Evolutionary conservation across 2,113 vertebrate genomes (phyloP).

Genomic region (Hipposideros armiger): DNA sequence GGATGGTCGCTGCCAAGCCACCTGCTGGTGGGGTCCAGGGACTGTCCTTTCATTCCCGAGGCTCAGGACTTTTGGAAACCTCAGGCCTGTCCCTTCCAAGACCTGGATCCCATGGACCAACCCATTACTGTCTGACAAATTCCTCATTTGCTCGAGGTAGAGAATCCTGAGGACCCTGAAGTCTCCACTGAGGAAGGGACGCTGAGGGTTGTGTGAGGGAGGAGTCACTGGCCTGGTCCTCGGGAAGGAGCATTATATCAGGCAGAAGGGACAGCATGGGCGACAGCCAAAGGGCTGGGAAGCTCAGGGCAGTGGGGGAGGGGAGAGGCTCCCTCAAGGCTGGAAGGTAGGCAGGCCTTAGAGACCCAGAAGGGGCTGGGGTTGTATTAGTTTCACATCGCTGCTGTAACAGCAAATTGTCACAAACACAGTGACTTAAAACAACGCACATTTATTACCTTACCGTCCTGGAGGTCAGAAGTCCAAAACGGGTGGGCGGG

Average conservation of each 20-base stretch:
- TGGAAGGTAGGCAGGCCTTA: not conserved
- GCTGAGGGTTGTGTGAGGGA: not conserved
- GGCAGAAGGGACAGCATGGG: not conserved
- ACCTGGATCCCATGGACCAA: not conserved
- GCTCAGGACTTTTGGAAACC: not conserved
- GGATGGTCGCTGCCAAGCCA: not conserved
- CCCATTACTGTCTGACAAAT: not conserved
- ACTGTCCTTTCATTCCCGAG: not conserved
- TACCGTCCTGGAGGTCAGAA: not conserved
- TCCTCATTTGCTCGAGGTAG: not conserved
- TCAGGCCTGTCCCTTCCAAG: too few relatives aligned
- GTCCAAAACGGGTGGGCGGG: rapidly evolving
- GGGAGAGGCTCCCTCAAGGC: not conserved
- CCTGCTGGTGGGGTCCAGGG: not conserved
- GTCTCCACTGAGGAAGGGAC: not conserved
- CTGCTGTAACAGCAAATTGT: not conserved
- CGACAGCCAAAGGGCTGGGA: rapidly evolving
- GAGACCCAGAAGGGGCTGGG: too few relatives aligned
- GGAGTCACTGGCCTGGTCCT: not conserved
- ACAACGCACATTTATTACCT: rapidly evolving
- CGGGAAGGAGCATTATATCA: too few relatives aligned
- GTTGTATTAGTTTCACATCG: rapidly evolving
- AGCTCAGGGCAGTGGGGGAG: not conserved
- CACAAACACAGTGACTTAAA: too few relatives aligned
- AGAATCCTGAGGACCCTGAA: not conserved